These are phyloP conservation scores for Bursaphelenchus okinawaensis DNA, from an alignment of 2,888 invertebrate species.

Conservation along the genomic window DNA sequence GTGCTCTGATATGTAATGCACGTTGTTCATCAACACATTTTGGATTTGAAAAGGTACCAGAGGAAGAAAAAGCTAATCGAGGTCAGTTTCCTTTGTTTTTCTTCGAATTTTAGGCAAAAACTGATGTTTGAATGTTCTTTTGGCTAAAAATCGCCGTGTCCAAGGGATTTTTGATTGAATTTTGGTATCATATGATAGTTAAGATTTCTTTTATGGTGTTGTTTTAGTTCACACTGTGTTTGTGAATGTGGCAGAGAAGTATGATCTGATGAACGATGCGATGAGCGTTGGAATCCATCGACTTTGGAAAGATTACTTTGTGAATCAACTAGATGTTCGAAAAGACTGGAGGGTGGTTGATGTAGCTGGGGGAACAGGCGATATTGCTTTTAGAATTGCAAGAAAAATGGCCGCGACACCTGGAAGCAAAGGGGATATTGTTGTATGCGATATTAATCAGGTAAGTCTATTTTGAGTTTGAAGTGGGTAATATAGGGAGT, in stretches of 20 bases:
- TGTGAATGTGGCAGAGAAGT: constrained; percentile 83
- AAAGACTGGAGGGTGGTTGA: constrained; percentile 76
- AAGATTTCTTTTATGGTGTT: not conserved
- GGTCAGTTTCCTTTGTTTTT: constrained; percentile 23
- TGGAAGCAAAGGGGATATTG: constrained; percentile 54
- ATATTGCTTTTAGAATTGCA: constrained; percentile 81
- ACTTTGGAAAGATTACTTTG: constrained; percentile 89
- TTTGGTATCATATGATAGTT: not conserved
- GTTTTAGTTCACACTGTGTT: constrained; percentile 78
- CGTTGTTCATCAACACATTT: constrained; percentile 47
- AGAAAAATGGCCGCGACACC: constrained; percentile 50
- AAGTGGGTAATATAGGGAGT: not conserved
- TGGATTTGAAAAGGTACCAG: constrained; percentile 47
- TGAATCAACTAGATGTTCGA: constrained; percentile 72
- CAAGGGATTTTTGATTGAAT: not conserved
- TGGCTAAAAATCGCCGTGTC: too few species aligned
- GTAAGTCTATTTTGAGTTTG: constrained; percentile 7
- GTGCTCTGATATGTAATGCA: too few species aligned
- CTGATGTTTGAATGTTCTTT: too few species aligned
- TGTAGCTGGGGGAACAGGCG: constrained; percentile 97
- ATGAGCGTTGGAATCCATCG: constrained; percentile 93
- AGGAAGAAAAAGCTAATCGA: constrained; percentile 46
- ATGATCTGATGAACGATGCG: constrained; percentile 95
- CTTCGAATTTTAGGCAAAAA: not conserved
- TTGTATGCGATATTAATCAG: constrained; percentile 76